Evolutionary conservation across 2,797 vertebrate species (phyloP).

Genomic region (Carcharodon carcharias): DNA sequence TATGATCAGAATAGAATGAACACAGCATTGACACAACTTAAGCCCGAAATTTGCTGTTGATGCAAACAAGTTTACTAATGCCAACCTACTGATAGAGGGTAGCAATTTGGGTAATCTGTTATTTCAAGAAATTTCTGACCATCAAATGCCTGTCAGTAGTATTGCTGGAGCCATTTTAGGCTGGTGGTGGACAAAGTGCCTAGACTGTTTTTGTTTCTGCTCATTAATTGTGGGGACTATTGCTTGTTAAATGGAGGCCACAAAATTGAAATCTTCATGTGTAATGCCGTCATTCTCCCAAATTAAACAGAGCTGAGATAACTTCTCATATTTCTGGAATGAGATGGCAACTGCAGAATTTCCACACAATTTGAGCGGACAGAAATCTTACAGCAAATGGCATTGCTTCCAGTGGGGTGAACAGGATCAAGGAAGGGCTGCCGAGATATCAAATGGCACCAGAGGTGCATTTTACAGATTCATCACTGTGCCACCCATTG

Average conservation of each 20-base stretch:
- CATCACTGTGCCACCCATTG: neutral
- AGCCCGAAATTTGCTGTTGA: neutral
- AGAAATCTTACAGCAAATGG: neutral
- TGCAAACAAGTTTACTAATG: neutral
- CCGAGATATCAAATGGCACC: neutral
- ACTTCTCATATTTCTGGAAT: neutral
- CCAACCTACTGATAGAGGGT: neutral
- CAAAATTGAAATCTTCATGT: neutral
- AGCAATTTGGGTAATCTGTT: neutral
- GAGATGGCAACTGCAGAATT: neutral
- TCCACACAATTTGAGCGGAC: neutral
- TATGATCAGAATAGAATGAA: slow-evolving; percentile 1
- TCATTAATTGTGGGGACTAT: neutral
- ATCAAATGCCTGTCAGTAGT: neutral
- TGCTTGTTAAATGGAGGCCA: neutral
- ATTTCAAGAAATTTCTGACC: neutral
- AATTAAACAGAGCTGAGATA: neutral
- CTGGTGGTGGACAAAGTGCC: neutral
- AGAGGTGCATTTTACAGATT: neutral
- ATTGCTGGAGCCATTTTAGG: neutral
- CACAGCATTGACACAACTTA: neutral
- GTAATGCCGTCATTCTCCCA: neutral
- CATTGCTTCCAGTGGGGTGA: neutral
- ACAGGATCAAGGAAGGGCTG: neutral
- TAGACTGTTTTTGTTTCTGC: neutral